Conservation (phyloP, 2,113 vertebrate species). For the Toxotes chatareus region DNA sequence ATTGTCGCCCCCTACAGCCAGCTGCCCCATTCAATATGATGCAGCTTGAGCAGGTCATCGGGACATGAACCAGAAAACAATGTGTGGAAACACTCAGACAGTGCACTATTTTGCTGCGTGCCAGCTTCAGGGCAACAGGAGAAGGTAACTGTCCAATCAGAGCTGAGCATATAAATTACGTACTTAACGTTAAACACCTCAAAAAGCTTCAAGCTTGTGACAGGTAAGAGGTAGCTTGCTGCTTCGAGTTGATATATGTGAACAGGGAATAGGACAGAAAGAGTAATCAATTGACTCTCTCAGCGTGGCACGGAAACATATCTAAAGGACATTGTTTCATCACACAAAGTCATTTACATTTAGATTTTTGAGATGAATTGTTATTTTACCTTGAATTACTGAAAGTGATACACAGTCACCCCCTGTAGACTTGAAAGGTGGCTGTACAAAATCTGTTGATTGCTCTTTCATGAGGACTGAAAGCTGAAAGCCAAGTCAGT, state of each 20-base stretch:
- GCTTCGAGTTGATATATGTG: neutral
- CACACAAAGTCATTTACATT: conserved; percentile 1
- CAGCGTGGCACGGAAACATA: neutral
- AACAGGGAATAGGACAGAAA: neutral
- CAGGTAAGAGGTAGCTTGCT: neutral
- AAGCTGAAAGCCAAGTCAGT: neutral
- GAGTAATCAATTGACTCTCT: neutral
- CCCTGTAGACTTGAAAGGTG: neutral
- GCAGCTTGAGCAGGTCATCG: conserved; percentile 24
- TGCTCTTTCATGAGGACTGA: neutral
- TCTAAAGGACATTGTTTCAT: conserved; percentile 25
- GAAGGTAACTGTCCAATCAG: neutral
- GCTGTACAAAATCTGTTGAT: neutral
- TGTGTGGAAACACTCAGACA: neutral
- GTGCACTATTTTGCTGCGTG: neutral
- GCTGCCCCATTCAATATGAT: neutral
- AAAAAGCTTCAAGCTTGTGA: neutral
- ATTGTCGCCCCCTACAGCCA: neutral
- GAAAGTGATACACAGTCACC: neutral
- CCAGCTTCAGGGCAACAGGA: too few relatives aligned
- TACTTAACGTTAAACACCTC: neutral
- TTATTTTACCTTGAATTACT: neutral
- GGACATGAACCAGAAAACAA: conserved; percentile 5
- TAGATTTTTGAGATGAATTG: neutral
- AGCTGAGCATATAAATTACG: neutral